A percentile compares a stretch with the other conserved stretches of the same genome.
phyloP scores from a whole-genome alignment of 2,888 invertebrate species.

The Villa cingulata region DNA sequence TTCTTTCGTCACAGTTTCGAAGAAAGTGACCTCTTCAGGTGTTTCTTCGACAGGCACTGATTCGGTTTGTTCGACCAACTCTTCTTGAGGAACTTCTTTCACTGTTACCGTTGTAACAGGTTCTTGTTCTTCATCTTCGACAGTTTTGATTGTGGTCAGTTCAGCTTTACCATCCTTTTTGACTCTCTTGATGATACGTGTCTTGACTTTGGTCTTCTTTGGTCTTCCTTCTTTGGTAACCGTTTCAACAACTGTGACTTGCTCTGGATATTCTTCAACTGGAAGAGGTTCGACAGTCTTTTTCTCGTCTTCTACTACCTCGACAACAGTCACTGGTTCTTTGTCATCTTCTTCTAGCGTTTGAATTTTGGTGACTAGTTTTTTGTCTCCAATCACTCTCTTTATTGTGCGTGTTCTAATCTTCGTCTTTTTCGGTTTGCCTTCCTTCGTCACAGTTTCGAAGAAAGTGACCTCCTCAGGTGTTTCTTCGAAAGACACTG shows the following conservation, averaged over 20 bases:
- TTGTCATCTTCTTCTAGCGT: conserved; percentile 26
- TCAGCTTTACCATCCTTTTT: conserved; percentile 18
- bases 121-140: conserved; percentile 29
- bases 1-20: conserved; percentile 21
- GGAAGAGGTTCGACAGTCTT: conserved; percentile 21
- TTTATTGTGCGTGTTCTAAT: conserved; percentile 25
- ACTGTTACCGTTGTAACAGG: conserved; percentile 24
- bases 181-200: conserved; percentile 27
- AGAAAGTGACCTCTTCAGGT: conserved; percentile 19
- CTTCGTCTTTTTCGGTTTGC: conserved; percentile 20
- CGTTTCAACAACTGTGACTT: conserved; percentile 25
- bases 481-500: conserved; percentile 20
- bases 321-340: conserved; percentile 23
- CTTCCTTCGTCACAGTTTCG: conserved; percentile 17
- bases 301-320: conserved; percentile 20
- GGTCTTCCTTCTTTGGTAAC: conserved; percentile 18
- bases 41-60: conserved; percentile 15
- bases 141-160: conserved; percentile 31
- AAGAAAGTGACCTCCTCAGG: conserved; percentile 19
- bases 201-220: conserved; percentile 25
- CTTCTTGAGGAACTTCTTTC: conserved; percentile 10
- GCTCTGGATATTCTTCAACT: conserved; percentile 14
- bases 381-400: conserved; percentile 25
- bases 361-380: conserved; percentile 29
- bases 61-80: conserved; percentile 9